Conservation (phyloP, 2,113 vertebrate genomes). For the Catharus bicknelli region DNA sequence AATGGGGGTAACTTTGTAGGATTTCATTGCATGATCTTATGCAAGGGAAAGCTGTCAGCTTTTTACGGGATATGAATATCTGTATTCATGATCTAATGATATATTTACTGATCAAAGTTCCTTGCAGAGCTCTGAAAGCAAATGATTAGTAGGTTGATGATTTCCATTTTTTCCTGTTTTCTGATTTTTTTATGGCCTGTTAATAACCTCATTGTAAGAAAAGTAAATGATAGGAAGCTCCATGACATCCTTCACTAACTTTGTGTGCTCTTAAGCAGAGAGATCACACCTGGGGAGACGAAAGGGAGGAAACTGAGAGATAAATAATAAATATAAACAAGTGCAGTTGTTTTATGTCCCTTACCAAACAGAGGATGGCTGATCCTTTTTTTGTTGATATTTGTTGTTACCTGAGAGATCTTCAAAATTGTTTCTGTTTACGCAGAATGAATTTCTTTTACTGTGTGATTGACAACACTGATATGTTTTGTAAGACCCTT, state of each 20-base stretch:
- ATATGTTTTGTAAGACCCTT: slow-evolving; percentile 42
- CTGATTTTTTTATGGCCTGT: background rate
- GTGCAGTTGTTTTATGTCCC: background rate
- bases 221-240: background rate
- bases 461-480: background rate
- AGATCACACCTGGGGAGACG: background rate
- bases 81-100: slow-evolving; percentile 9
- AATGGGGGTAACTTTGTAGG: background rate
- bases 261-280: background rate
- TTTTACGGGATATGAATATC: background rate
- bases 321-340: background rate
- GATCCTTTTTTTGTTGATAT: background rate
- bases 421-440: slow-evolving; percentile 16
- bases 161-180: background rate
- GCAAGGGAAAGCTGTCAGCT: background rate
- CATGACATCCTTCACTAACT: background rate
- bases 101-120: slow-evolving; percentile 31
- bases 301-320: background rate
- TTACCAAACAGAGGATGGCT: background rate
- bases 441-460: background rate
- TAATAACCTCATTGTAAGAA: background rate
- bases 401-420: background rate
- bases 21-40: background rate
- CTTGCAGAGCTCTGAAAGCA: slow-evolving; percentile 13
- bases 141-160: background rate